Base-by-base conservation (phyloP, 2,888 invertebrate species). In the Resseliella maxima region DNA sequence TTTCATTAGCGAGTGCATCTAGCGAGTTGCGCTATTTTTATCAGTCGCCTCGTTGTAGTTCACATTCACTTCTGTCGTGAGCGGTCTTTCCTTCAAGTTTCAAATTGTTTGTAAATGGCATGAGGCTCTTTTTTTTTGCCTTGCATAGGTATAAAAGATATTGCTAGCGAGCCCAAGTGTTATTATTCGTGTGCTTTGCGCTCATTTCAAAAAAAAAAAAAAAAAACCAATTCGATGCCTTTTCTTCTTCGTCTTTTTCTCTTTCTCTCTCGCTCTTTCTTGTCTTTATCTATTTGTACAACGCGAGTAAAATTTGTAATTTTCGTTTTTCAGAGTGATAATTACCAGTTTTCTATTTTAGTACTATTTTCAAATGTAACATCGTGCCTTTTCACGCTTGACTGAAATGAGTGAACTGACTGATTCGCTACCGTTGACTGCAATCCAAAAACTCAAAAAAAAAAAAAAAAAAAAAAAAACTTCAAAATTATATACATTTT, bases 361-460 rank as follows among this genome's bases (percentile, higher is more conserved):
- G 83, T 83, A n/a, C 83, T n/a, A 12, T 83, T 83, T 38, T 83
- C 38, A 83, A 83, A 83, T 83, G 38, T 83, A 83, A 83, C 83
- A 83, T 38, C 41, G 83, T 83, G 38, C 83, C 83, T 83, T 83
- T 83, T 83, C 24, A 83, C 38, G 83, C 83, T 83, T 83, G 83
- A 83, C 83, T 83, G 83, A 24, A 83, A 12, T 18, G 31, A 72
- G 31, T 72, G 72, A 72, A 72, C 72, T 35, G 50, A 18, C 50
- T 10, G 21, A n/a, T n/a, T n/a, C 50, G 59, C 24, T 59, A 27
- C 24, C 59, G 31, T 31, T 35, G 72, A 72, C 72, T 12, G n/a
- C 0, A 10, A 0, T 35, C 31, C 72, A 72, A 72, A 59, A n/a
- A n/a, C n/a, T n/a, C n/a, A n/a, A n/a, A n/a, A n/a, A n/a, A n/a